phyloP scores from a whole-genome alignment of 2,113 vertebrate species.

The Ceyx margarethae region DNA sequence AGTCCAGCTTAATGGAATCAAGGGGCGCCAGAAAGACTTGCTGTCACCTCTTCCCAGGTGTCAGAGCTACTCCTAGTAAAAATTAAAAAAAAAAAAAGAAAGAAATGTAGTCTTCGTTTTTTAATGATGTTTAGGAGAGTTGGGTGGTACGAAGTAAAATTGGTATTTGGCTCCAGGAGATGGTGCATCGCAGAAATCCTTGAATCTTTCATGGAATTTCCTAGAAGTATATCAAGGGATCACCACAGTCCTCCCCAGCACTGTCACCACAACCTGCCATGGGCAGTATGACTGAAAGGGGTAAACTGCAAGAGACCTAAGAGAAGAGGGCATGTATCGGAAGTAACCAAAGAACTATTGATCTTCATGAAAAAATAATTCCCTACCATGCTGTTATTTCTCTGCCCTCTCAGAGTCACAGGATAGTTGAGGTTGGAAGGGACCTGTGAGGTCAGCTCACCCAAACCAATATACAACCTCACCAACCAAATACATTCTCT shows the following conservation, averaged over 20 bases:
- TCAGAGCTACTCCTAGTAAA: neutral
- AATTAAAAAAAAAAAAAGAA: neutral
- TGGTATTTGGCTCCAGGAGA: neutral
- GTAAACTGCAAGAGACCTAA: neutral
- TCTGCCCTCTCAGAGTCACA: neutral
- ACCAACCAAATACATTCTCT: no score
- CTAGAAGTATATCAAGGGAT: neutral
- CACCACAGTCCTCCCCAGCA: accelerated
- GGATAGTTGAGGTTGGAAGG: neutral
- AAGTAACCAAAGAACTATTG: neutral
- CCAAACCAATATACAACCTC: neutral
- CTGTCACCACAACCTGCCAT: accelerated
- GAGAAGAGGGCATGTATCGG: neutral
- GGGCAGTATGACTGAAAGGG: accelerated
- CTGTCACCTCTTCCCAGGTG: neutral
- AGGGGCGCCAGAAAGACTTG: accelerated
- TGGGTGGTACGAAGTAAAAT: neutral
- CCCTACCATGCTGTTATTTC: neutral
- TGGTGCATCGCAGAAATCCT: neutral
- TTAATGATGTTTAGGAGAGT: neutral
- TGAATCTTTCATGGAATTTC: neutral
- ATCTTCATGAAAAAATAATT: neutral
- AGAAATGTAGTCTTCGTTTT: accelerated
- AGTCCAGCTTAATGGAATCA: neutral
- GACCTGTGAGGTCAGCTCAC: neutral